Evolutionary conservation across 1,140 invertebrate species (phyloP).

Genomic region (Anastatus disparis): DNA sequence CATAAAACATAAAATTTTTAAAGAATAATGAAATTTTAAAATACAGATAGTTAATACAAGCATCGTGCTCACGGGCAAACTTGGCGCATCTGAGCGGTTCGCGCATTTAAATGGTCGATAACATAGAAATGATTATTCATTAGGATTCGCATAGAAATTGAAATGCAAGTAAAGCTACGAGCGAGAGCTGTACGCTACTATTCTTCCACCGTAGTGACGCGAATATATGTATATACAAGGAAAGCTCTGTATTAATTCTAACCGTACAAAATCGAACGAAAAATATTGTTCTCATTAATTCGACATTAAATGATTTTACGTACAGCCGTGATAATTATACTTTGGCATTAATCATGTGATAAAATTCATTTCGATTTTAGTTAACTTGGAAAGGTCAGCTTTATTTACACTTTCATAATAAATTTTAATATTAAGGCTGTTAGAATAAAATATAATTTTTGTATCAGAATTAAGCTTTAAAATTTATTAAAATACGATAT

Average conservation of each 20-base stretch:
- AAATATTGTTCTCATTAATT: slow-evolving; percentile 19
- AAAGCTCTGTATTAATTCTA: background rate
- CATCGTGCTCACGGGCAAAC: background rate
- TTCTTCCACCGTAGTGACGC: too few species aligned
- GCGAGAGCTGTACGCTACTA: background rate
- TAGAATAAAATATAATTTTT: too few species aligned
- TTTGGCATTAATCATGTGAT: too few species aligned
- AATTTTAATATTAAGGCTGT: too few species aligned
- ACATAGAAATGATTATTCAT: slow-evolving; percentile 48
- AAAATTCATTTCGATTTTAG: too few species aligned
- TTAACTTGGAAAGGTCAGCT: too few species aligned
- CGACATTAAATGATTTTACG: background rate
- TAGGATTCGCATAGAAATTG: slow-evolving; percentile 35
- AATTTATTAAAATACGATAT: too few species aligned
- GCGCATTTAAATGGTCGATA: slow-evolving; percentile 27
- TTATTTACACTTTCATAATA: too few species aligned
- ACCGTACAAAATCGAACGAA: slow-evolving; percentile 18
- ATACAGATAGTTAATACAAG: background rate
- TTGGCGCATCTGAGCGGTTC: background rate
- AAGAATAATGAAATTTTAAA: too few species aligned
- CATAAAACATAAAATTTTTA: too few species aligned
- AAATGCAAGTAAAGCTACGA: slow-evolving; percentile 40
- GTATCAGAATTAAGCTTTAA: too few species aligned
- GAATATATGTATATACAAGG: background rate
- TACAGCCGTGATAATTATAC: too few species aligned